Conservation (phyloP, 1,140 invertebrate species). For the Megalonaias nervosa region DNA sequence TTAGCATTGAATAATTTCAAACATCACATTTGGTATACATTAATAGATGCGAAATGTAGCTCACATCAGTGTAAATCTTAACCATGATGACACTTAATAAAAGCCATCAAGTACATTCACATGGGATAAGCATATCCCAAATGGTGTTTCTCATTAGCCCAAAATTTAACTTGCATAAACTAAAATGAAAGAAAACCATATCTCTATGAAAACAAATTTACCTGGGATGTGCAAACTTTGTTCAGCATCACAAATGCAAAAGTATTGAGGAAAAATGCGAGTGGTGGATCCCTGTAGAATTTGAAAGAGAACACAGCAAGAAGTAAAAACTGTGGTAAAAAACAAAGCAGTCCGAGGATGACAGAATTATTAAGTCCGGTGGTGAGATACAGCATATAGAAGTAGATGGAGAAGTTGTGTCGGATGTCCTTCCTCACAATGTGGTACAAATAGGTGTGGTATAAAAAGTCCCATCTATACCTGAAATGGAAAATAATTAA, state of each 20-base stretch:
- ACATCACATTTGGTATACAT: too few species aligned
- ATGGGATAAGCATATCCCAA: too few species aligned
- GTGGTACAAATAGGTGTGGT: constrained; percentile 97
- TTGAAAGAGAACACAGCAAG: constrained; percentile 58
- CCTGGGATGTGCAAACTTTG: constrained; percentile 88
- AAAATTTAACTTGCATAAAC: too few species aligned
- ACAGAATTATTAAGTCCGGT: constrained; percentile 63
- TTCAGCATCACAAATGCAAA: constrained; percentile 95
- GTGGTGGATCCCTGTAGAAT: constrained; percentile 79
- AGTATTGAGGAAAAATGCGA: constrained; percentile 88
- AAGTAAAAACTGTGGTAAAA: constrained; percentile 82
- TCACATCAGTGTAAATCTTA: too few species aligned
- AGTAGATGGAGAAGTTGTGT: constrained; percentile 99
- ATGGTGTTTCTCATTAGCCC: too few species aligned
- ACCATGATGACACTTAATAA: too few species aligned
- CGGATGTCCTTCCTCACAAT: constrained; percentile 87
- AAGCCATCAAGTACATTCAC: too few species aligned
- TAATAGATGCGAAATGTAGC: too few species aligned
- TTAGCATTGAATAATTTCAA: too few species aligned
- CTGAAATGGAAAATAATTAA: constrained; percentile 43
- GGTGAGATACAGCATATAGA: constrained; percentile 93
- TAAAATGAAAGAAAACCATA: constrained; percentile 1
- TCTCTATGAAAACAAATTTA: constrained; percentile 25
- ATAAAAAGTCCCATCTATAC: constrained; percentile 91
- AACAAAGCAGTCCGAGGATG: constrained; percentile 79